These are phyloP conservation scores for Sapayoa aenigma DNA, from an alignment of 2,113 vertebrate species.

Conservation along the genomic window DNA sequence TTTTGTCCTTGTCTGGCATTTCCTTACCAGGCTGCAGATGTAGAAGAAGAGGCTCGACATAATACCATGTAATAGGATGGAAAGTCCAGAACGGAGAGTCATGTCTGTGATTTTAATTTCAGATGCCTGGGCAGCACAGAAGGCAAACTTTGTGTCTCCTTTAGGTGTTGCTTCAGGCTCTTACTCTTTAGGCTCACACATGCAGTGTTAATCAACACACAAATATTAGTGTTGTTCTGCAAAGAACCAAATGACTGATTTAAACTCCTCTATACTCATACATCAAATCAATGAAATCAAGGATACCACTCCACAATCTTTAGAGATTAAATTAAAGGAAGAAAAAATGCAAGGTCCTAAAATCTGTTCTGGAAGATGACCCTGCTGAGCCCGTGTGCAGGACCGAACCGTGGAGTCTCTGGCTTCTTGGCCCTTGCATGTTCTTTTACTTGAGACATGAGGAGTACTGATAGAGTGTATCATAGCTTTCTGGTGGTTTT, in stretches of 20 bases:
- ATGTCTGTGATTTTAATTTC: not conserved
- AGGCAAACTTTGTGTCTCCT: not conserved
- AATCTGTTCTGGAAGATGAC: not conserved
- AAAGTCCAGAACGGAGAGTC: not conserved
- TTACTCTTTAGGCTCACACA: not conserved
- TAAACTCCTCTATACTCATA: not conserved
- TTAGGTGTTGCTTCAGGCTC: not conserved
- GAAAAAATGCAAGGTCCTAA: not conserved
- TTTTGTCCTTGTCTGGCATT: not conserved
- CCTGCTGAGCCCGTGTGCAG: fast-evolving
- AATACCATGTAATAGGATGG: not conserved
- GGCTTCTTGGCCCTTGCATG: not conserved
- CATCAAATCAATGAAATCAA: not conserved
- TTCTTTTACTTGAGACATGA: not conserved
- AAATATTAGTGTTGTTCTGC: not conserved
- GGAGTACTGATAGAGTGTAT: not conserved
- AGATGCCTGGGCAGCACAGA: not conserved
- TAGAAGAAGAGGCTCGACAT: not conserved
- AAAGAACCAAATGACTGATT: not conserved
- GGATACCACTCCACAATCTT: not conserved
- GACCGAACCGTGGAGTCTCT: not conserved
- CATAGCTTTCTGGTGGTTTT: not conserved
- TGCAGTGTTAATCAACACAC: not conserved
- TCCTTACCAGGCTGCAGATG: not conserved
- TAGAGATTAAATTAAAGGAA: not conserved